These are phyloP conservation scores for Condylura cristata DNA, from an alignment of 2,113 vertebrate species.

Conservation along the genomic window DNA sequence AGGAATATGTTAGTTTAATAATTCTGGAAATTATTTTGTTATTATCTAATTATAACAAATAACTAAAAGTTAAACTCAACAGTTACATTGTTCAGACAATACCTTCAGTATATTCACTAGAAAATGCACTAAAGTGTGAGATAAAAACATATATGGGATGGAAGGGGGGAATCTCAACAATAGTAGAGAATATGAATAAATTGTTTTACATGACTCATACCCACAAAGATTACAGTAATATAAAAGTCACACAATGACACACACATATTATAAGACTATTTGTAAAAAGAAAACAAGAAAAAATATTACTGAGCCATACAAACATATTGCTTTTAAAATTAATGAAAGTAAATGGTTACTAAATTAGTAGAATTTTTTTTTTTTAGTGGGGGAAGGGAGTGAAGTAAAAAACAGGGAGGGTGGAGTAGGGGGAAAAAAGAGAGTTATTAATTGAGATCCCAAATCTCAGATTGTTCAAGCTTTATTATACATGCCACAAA, in stretches of 20 bases:
- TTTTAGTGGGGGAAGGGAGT: rapidly evolving
- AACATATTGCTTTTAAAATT: background rate
- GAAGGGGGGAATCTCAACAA: background rate
- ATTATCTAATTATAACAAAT: background rate
- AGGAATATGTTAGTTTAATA: background rate
- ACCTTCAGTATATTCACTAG: background rate
- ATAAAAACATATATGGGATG: background rate
- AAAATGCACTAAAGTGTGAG: background rate
- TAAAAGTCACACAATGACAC: background rate
- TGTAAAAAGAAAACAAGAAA: background rate
- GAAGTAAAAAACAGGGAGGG: background rate
- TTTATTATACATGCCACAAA: background rate
- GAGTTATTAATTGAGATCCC: background rate
- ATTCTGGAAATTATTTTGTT: background rate
- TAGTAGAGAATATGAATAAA: background rate
- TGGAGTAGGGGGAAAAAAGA: background rate
- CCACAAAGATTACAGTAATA: background rate
- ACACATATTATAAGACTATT: background rate
- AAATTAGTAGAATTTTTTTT: background rate
- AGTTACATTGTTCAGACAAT: background rate
- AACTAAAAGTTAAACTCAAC: background rate
- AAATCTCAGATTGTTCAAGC: background rate
- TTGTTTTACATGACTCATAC: background rate
- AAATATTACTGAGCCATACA: background rate
- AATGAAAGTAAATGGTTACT: background rate